Conservation (phyloP, 2,888 invertebrate genomes). For the Xylota segnis region DNA sequence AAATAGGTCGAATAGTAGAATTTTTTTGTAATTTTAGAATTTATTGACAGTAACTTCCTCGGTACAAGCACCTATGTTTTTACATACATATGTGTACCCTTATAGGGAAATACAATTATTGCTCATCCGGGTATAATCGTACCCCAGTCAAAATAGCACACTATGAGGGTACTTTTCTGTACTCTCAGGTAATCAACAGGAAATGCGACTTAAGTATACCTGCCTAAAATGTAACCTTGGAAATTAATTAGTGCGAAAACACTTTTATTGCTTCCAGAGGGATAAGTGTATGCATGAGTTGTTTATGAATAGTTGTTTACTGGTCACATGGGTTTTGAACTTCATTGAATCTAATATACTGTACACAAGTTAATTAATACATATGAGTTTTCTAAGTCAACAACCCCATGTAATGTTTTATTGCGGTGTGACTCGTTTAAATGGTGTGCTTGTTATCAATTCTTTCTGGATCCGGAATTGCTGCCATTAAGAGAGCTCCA, state of each 20-base stretch:
- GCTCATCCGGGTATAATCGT: neutral
- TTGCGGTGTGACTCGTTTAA: too few species aligned
- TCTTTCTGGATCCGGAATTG: too few species aligned
- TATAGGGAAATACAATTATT: neutral
- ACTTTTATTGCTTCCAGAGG: constrained; percentile 8
- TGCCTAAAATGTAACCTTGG: constrained; percentile 11
- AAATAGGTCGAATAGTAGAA: too few species aligned
- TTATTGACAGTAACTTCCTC: too few species aligned
- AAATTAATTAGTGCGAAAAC: neutral
- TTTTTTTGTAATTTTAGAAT: too few species aligned
- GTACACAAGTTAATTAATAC: neutral
- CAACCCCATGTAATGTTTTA: neutral
- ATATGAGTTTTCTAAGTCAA: neutral
- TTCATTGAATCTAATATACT: neutral
- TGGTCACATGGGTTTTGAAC: neutral
- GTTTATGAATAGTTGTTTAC: constrained; percentile 4
- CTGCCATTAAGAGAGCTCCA: too few species aligned
- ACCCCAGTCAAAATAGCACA: neutral
- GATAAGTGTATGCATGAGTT: neutral
- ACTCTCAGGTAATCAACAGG: constrained; percentile 29
- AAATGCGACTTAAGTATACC: constrained; percentile 45
- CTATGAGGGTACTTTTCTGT: neutral
- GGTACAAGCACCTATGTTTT: too few species aligned
- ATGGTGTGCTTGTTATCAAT: too few species aligned
- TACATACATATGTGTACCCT: neutral